Percentiles rank a stretch among this genome's conserved stretches.
Evolutionary conservation across 2,113 vertebrate genomes (phyloP).

Genomic region (Brachypodius melanocephalos): DNA sequence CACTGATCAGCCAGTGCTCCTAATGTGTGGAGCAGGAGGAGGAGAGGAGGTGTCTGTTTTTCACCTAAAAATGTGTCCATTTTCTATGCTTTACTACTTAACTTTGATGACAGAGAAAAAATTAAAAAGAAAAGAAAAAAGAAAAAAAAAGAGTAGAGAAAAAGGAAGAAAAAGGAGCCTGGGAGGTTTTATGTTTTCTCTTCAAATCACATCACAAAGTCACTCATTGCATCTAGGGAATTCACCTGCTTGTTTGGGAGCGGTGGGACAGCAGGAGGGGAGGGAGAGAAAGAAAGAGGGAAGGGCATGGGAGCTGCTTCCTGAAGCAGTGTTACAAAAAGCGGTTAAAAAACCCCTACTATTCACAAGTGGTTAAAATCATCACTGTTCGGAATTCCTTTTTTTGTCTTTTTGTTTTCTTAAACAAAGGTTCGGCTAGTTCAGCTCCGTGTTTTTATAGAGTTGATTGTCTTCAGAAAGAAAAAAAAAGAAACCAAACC

Average conservation of each 20-base stretch:
- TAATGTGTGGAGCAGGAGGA: not conserved
- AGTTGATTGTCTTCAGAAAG: conserved; percentile 70
- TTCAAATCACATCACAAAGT: conserved; percentile 26
- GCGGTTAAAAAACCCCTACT: conserved; percentile 66
- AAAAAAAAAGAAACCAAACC: no score
- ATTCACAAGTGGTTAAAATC: conserved; percentile 72
- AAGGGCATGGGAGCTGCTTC: conserved; percentile 56
- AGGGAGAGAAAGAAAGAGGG: conserved; percentile 55
- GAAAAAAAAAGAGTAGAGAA: not conserved
- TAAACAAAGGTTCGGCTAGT: conserved; percentile 57
- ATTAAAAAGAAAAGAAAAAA: not conserved
- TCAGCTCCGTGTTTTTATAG: conserved; percentile 47
- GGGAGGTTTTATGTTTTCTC: conserved; percentile 36
- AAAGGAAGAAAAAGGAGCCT: conserved; percentile 11
- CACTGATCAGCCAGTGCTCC: not conserved
- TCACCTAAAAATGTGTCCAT: not conserved
- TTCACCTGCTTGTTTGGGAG: conserved; percentile 64
- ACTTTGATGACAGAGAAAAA: not conserved
- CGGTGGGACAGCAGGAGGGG: not conserved
- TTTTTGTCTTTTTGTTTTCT: conserved; percentile 6
- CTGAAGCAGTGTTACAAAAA: conserved; percentile 75
- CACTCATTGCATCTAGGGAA: conserved; percentile 44
- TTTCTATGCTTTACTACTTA: not conserved
- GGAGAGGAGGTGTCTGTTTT: not conserved
- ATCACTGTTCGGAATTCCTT: conserved; percentile 46